Evolutionary conservation across 1,140 invertebrate species (phyloP), one percentile per base, ranked within the genome.

Genomic region (Zaprionus lachaisei): DNA sequence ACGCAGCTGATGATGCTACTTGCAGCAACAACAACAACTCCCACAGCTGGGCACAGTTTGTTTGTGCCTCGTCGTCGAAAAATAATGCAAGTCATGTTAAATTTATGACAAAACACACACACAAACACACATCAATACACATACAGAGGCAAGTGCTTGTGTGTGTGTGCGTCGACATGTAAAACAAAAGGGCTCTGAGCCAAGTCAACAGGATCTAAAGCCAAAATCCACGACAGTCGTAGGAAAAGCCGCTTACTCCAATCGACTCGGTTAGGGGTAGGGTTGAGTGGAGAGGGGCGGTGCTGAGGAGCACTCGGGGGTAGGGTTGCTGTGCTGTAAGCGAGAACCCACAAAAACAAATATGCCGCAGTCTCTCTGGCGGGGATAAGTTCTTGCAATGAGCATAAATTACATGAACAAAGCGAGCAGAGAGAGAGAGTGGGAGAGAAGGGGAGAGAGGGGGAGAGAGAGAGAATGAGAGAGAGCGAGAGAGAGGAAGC

Each of bases 341-440:
- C 22, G 58, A 58, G 38, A 70, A 70, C 24, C 66, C 17, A 58
- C 31, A 69, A 62, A 38, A 62, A 66, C 77, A 76, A 86, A 80
- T 49, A 79, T 65, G 61, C 44, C 34, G 68, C 62, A 49, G 69
- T 69, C 58, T 37, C 54, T 7, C 22, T 17, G 34, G 55, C 55
- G 61, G 74, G 64, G 63, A 60, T 67, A 80, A 67, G 65, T 55
- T 57, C 60, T 73, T 22, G 68, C 84, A 87, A 90, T 90, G 76
- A 81, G 85, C 85, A 90, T 90, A 85, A 90, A 80, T 90, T 90
- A 90, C 85, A 77, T 71, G 74, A 79, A 72, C 69, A 81, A 89
- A 85, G 81, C 51, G 51, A 51, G 34, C 6, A 51, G 58, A 54
- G 20, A 72, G 20, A 31, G 7, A 38, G 37, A 2, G 28, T 2